Evolutionary conservation across 2,113 vertebrate species (phyloP).

Genomic region (Peromyscus californicus): DNA sequence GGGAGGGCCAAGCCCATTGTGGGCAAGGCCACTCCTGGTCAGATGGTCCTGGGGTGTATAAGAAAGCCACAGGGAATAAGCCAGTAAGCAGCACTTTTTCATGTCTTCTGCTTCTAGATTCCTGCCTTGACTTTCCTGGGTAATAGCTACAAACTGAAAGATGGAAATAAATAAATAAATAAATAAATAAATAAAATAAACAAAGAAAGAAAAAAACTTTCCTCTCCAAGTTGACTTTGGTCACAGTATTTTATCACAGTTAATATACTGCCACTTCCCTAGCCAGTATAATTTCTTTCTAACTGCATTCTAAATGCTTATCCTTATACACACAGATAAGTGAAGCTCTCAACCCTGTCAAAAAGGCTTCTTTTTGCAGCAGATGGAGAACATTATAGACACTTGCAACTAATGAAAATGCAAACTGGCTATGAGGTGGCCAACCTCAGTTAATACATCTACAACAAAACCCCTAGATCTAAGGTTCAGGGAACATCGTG

Average conservation of each 20-base stretch:
- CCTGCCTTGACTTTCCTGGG: not conserved
- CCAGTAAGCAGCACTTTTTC: not conserved
- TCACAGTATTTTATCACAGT: not conserved
- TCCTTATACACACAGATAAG: not conserved
- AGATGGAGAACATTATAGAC: not conserved
- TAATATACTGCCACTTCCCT: not conserved
- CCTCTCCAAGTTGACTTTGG: not conserved
- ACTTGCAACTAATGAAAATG: not conserved
- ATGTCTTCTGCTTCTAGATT: not conserved
- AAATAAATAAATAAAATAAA: too few species aligned
- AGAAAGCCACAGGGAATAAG: not conserved
- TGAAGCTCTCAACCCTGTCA: not conserved
- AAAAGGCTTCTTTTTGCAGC: not conserved
- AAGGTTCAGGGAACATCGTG: not conserved
- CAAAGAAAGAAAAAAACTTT: not conserved
- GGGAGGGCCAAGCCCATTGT: not conserved
- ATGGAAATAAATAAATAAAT: not conserved
- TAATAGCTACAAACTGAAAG: not conserved
- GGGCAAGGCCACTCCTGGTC: not conserved
- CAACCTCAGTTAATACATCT: not conserved
- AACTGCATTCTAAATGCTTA: not conserved
- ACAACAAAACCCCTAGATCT: not conserved
- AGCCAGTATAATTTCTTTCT: not conserved
- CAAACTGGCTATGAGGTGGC: not conserved
- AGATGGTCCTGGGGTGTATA: not conserved